Evolutionary conservation across 2,888 invertebrate genomes (phyloP), one percentile per base, ranked within the genome.

Genomic region (Tachystola acroxantha): DNA sequence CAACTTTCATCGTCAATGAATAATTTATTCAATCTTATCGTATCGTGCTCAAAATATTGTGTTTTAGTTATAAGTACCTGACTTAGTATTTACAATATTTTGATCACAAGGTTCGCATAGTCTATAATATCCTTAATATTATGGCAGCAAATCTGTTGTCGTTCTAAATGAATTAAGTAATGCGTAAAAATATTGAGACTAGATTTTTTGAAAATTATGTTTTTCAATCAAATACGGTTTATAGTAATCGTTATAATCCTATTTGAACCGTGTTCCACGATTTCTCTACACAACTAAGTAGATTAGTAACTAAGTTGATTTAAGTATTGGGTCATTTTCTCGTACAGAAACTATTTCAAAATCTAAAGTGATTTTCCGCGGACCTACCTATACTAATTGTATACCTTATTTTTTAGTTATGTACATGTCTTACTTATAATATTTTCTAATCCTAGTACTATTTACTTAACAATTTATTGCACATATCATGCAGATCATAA

Each of bases 11-110:
- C 11, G 14, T 10, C n/a, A 22, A 27, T 29, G 51, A 62, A 64
- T 62, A 60, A 61, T 67, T 66, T 68, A 59, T 64, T 27, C n/a
- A 10, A 11, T 11, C 3, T 7, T 26, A 11, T 2, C 11, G 53
- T 64, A 66, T 86, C 85, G 85, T 85, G 85, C 66, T 71, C 75
- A 74, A 75, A 82, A 84, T 85, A 76, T 64, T 73, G 70, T 57
- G 38, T 10, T 22, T 39, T 24, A n/a, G n/a, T 24, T n/a, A 24
- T 24, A 24, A n/a, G 16, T 16, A 16, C 24, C 4, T 24, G 3
- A 24, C 9, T 24, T n/a, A 24, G 19, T 24, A 6, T n/a, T 40
- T 27, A 56, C 75, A 77, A 71, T 48, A 85, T 86, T 64, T 73
- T 69, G 81, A 61, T 69, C 86, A 86, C 85, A 86, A 86, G 70